Evolutionary conservation across 2,888 invertebrate species (phyloP).

Genomic region (Neelides folsomi): DNA sequence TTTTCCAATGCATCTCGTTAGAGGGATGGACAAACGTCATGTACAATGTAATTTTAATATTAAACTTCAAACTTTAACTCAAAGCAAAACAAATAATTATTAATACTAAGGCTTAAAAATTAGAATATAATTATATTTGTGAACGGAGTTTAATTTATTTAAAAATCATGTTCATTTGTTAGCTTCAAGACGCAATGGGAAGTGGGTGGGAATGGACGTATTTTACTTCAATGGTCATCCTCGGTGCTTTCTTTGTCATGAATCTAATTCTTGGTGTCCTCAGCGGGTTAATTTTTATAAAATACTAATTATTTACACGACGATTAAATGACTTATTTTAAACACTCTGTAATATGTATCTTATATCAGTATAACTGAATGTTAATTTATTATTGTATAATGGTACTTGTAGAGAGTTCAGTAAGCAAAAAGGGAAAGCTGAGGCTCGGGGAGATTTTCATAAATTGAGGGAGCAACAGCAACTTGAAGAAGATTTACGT

Average conservation of each 20-base stretch:
- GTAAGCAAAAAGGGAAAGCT: conserved; percentile 51
- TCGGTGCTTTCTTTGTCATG: conserved; percentile 52
- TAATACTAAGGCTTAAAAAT: too few relatives aligned
- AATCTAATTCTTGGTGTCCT: conserved; percentile 52
- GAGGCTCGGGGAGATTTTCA: conserved; percentile 49
- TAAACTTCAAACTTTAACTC: too few relatives aligned
- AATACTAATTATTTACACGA: too few relatives aligned
- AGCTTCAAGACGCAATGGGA: conserved; percentile 45
- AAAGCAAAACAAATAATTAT: too few relatives aligned
- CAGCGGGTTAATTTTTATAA: conserved; percentile 41
- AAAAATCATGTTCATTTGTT: background rate
- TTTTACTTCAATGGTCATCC: conserved; percentile 49
- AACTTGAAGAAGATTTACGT: conserved; percentile 47
- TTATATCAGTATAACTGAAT: background rate
- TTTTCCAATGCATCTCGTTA: conserved; percentile 50
- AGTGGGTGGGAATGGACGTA: conserved; percentile 47
- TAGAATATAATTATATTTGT: too few relatives aligned
- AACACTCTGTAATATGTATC: background rate
- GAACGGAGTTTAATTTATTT: too few relatives aligned
- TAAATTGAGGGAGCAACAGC: conserved; percentile 48
- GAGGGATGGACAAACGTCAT: conserved; percentile 51
- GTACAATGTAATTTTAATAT: conserved; percentile 43
- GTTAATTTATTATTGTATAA: background rate
- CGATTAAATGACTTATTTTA: too few relatives aligned
- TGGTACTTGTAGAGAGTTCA: conserved; percentile 43